phyloP scores from a whole-genome alignment of 2,888 invertebrate species.

The Drosophila mettleri region DNA sequence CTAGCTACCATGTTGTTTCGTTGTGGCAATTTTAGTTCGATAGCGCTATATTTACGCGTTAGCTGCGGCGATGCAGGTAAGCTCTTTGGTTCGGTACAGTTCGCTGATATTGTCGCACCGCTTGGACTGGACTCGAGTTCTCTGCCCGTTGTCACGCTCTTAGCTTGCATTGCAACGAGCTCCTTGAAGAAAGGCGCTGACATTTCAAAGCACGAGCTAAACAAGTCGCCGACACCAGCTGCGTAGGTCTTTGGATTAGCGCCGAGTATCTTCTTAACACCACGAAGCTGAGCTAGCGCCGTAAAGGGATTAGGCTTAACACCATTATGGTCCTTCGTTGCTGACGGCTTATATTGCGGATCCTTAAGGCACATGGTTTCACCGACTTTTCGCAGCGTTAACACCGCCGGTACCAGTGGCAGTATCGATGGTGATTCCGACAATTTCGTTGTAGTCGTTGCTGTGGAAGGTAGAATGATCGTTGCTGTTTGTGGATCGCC shows the following conservation, averaged over 20 bases:
- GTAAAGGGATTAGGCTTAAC: constrained; percentile 90
- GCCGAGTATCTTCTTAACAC: constrained; percentile 93
- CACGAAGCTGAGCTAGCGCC: constrained; percentile 90
- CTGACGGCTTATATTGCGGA: constrained; percentile 90
- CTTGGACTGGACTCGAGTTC: constrained; percentile 10
- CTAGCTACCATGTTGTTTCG: constrained; percentile 45
- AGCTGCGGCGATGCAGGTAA: constrained; percentile 86
- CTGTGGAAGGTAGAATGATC: constrained; percentile 40
- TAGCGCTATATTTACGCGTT: constrained; percentile 83
- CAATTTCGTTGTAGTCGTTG: constrained; percentile 24
- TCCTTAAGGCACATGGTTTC: constrained; percentile 95
- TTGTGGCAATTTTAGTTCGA: constrained; percentile 80
- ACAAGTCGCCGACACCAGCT: constrained; percentile 86
- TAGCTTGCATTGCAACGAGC: constrained; percentile 81
- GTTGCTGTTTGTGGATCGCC: constrained; percentile 32
- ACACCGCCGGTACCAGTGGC: constrained; percentile 84
- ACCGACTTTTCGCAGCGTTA: constrained; percentile 89
- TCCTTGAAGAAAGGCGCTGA: constrained; percentile 88
- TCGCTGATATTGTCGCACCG: constrained; percentile 16
- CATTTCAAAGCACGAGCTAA: constrained; percentile 92
- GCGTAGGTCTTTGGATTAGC: constrained; percentile 86
- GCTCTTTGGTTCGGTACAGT: constrained; percentile 85
- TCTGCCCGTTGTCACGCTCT: constrained; percentile 37
- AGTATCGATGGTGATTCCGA: constrained; percentile 65
- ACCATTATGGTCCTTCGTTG: constrained; percentile 84